Percentiles rank a stretch among this genome's conserved stretches.
Conservation (phyloP, 2,113 vertebrate genomes). For the Bos taurus region DNA sequence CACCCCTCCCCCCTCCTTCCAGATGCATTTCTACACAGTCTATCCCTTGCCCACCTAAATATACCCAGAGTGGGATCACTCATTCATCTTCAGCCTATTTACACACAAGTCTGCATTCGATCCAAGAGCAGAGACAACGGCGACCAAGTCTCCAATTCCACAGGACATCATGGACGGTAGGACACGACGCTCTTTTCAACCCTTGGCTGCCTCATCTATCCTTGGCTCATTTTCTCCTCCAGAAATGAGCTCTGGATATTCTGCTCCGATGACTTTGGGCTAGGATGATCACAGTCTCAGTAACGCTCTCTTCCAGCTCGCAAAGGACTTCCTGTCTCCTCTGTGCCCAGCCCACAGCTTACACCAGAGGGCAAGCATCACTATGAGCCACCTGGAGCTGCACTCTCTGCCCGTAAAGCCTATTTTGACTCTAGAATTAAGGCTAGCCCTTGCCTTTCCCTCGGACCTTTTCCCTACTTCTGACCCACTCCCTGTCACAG, state of each 20-base stretch:
- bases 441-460: background rate
- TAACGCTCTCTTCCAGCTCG: background rate
- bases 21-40: background rate
- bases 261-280: background rate
- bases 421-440: background rate
- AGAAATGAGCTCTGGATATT: background rate
- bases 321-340: background rate
- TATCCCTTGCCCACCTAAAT: background rate
- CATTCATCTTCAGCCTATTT: background rate
- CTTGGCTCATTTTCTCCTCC: background rate
- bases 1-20: background rate
- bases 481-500: background rate
- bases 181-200: background rate
- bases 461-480: accelerated
- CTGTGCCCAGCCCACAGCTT: background rate
- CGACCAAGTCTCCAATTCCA: background rate
- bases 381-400: accelerated
- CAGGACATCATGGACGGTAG: background rate
- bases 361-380: background rate
- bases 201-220: background rate
- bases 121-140: background rate
- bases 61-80: background rate
- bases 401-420: background rate
- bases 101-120: background rate
- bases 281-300: background rate